These are phyloP conservation scores for Sphaerodactylus townsendi DNA, from an alignment of 2,113 vertebrate species.

Conservation along the genomic window DNA sequence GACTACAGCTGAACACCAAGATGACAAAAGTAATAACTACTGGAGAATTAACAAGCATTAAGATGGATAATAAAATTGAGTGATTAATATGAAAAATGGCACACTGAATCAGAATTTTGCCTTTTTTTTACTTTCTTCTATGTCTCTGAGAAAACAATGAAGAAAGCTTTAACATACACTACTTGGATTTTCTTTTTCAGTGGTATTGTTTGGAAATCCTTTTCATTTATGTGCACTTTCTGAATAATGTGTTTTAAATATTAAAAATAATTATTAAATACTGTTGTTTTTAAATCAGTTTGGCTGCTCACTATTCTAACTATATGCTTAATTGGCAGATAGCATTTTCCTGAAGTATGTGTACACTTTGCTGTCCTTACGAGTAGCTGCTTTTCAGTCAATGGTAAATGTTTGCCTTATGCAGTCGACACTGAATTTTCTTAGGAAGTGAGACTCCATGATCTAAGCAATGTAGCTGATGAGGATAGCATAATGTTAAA, in stretches of 20 bases:
- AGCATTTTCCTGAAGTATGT: conserved; percentile 2
- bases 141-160: not conserved
- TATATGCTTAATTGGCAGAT: conserved; percentile 33
- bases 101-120: not conserved
- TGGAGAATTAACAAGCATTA: no score
- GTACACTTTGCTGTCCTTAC: conserved; percentile 7
- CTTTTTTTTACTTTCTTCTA: not conserved
- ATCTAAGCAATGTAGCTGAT: not conserved
- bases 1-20: no score
- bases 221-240: conserved; percentile 8
- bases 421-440: conserved; percentile 18
- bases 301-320: not conserved
- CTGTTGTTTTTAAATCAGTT: not conserved
- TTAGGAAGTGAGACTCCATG: conserved; percentile 19
- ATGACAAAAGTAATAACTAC: no score
- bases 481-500: accelerated
- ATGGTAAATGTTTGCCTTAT: not conserved
- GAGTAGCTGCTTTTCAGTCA: conserved; percentile 9
- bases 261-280: conserved; percentile 7
- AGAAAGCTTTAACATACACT: not conserved
- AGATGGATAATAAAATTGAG: not conserved
- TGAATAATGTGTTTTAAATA: conserved; percentile 1
- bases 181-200: not conserved
- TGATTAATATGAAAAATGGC: not conserved
- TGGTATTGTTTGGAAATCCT: not conserved